Conservation (phyloP, 1,140 invertebrate genomes). For the Cherax destructor region DNA sequence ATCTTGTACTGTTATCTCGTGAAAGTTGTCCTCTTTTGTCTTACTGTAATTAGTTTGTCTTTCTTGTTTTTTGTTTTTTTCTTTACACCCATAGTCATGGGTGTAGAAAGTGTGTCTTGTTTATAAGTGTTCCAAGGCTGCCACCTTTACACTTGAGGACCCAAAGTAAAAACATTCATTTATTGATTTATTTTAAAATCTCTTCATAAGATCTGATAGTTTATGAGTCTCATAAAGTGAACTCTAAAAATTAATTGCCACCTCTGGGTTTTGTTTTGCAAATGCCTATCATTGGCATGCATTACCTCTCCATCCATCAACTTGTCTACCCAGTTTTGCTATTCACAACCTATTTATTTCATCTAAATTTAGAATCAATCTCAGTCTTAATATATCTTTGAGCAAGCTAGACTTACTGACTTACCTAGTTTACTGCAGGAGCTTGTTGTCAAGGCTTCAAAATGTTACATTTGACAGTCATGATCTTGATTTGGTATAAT, state of each 20-base stretch:
- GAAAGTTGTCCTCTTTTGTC: neutral
- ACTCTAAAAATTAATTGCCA: neutral
- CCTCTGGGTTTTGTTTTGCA: neutral
- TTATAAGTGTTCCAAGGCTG: conserved; percentile 55
- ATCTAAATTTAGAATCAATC: neutral
- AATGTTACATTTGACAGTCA: neutral
- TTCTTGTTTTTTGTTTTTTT: conserved; percentile 27
- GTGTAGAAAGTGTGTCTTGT: conserved; percentile 53
- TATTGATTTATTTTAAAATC: neutral
- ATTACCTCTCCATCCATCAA: neutral
- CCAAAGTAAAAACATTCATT: conserved; percentile 18
- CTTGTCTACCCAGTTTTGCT: neutral
- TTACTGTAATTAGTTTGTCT: conserved; percentile 14
- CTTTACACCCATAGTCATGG: conserved; percentile 39
- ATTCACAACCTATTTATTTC: neutral
- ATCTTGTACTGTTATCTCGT: neutral
- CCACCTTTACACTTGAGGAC: conserved; percentile 46
- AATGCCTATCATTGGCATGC: neutral
- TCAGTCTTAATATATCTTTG: neutral
- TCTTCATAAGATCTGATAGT: neutral
- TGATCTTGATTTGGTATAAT: neutral
- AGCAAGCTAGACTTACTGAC: neutral
- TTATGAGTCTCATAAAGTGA: neutral
- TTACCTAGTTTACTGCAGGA: neutral
- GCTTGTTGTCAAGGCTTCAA: neutral